Conservation (phyloP, 2,113 vertebrate genomes). For the Pungitius pungitius region DNA sequence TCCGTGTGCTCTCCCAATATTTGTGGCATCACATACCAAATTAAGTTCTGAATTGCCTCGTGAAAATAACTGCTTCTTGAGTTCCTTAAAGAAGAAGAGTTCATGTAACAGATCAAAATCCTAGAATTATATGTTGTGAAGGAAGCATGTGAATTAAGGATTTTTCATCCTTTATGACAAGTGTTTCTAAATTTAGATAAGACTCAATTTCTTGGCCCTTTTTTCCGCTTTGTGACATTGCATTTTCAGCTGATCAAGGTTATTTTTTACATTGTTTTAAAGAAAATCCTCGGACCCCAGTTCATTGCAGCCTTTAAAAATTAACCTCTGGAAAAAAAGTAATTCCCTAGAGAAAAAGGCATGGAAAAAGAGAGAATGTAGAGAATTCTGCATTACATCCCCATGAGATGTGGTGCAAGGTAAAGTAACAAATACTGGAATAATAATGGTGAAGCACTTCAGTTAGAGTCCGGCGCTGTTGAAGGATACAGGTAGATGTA, state of each 20-base stretch:
- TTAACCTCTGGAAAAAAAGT: too few species aligned
- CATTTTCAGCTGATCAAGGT: not conserved
- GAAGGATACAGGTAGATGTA: not conserved
- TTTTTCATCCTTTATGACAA: not conserved
- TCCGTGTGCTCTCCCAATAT: not conserved
- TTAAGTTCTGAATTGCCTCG: not conserved
- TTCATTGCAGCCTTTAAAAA: not conserved
- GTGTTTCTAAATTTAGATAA: not conserved
- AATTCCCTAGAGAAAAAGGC: too few species aligned
- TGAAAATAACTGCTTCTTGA: too few species aligned
- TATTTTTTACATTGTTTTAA: too few species aligned
- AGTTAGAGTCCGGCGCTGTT: not conserved
- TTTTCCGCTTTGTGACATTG: not conserved
- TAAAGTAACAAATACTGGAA: not conserved
- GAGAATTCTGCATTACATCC: too few species aligned
- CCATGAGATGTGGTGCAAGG: not conserved
- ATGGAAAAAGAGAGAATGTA: too few species aligned
- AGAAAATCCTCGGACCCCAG: not conserved
- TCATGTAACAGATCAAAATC: not conserved
- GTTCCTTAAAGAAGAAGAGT: not conserved
- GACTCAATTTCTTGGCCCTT: not conserved
- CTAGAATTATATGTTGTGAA: not conserved
- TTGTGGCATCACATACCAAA: not conserved
- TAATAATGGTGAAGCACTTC: not conserved
- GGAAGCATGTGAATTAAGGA: not conserved